Base-by-base conservation (phyloP, 2,113 vertebrate genomes). In the Salvator merianae region DNA sequence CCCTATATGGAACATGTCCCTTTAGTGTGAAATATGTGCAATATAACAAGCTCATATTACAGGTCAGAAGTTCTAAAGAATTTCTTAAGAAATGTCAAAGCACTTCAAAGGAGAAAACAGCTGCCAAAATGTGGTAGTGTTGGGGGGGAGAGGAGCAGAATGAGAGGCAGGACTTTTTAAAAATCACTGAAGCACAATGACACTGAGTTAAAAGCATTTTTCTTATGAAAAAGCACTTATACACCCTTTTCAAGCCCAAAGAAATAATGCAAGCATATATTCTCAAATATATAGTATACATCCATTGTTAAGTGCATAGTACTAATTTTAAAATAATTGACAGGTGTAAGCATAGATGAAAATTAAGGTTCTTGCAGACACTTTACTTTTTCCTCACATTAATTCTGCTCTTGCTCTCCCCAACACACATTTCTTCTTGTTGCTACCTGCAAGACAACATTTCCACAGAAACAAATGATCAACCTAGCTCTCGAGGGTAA, bases 61-160 rank as follows among this genome's bases (percentile, higher is more conserved):
- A 13, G 8, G 4, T 47, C 24, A 79, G 77, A n/a, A 16, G 59
- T 63, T 79, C 68, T 77, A 53, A 9, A 53, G 8, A 13, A 59
- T 81, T 74, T 40, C 34, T 8, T 55, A 71, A 59, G 16, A 75
- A 84, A 50, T 87, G 83, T 63, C 62, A 82, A 83, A 82, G 65
- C 9, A 68, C 73, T 90, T 88, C 75, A 0, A 86, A 47, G 69
- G 74, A 32, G 74, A 72, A 36, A 16, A 47, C 71, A 74, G 65
- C 86, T 30, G 20, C 80, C 87, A 88, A 78, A 88, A 85, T 68
- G 69, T 90, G 86, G 84, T 72, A 85, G 79, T 77, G 83, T 71
- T 14, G n/a, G 79, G 73, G 0, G 0, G 59, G 82, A 9, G 4
- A 87, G 92, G 66, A 85, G 80, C 9, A 73, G 87, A 84, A 16